Evolutionary conservation across 2,888 invertebrate species (phyloP).

Genomic region (Erannis defoliaria): DNA sequence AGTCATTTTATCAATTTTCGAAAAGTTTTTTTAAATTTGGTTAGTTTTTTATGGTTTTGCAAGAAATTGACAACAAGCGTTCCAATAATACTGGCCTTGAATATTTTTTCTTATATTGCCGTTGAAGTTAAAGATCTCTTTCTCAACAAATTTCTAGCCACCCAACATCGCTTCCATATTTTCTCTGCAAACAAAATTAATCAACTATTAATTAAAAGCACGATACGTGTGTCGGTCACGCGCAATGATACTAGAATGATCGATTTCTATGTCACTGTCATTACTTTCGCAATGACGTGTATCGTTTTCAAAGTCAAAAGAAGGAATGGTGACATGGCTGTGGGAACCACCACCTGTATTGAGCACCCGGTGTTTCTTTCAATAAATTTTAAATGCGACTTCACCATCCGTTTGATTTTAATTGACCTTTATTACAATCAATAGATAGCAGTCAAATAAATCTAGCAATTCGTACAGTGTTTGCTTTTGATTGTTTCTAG

Average conservation of each 20-base stretch:
- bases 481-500: conserved; percentile 30
- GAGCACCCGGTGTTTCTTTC: conserved; percentile 64
- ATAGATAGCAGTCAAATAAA: conserved; percentile 28
- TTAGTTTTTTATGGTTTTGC: too few species aligned
- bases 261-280: conserved; percentile 69
- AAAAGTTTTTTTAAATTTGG: too few species aligned
- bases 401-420: conserved; percentile 47
- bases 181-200: conserved; percentile 1
- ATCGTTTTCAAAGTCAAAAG: conserved; percentile 63
- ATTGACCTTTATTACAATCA: conserved; percentile 23
- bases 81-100: conserved; percentile 6
- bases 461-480: not conserved
- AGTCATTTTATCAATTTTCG: too few species aligned
- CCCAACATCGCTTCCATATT: conserved; percentile 5
- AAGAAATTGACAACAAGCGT: too few species aligned
- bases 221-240: conserved; percentile 30
- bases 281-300: conserved; percentile 73
- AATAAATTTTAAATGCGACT: conserved; percentile 70
- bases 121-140: not conserved
- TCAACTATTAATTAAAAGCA: conserved; percentile 9
- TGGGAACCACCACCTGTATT: conserved; percentile 68
- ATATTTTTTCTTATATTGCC: not conserved
- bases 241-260: conserved; percentile 55
- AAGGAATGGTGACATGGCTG: conserved; percentile 54
- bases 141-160: not conserved